A percentile compares a stretch with the other conserved stretches of the same genome.
phyloP scores from a whole-genome alignment of 2,888 invertebrate genomes.

The Mechanitis messenoides region DNA sequence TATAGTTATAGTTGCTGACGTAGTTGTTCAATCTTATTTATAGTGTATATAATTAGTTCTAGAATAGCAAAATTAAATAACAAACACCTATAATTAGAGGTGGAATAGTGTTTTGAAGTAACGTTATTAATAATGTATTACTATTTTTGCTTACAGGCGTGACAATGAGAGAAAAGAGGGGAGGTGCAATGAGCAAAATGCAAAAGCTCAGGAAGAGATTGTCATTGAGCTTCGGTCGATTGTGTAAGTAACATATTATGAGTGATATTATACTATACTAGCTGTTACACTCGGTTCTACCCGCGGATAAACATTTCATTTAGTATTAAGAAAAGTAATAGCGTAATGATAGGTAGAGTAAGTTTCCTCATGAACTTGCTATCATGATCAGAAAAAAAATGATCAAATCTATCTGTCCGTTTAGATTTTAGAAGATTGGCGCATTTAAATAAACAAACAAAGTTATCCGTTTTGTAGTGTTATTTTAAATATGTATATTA shows the following conservation, averaged over 20 bases:
- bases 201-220: constrained; percentile 96
- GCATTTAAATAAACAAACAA: no score
- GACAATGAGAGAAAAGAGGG: constrained; percentile 95
- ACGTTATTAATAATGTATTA: constrained; percentile 32
- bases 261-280: background rate
- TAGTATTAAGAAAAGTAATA: no score
- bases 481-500: no score
- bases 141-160: constrained; percentile 79
- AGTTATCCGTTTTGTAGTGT: no score
- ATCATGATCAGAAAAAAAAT: no score
- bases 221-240: constrained; percentile 96
- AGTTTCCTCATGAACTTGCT: no score
- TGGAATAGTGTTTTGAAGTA: constrained; percentile 5
- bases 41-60: background rate
- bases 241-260: constrained; percentile 84
- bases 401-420: no score
- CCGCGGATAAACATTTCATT: no score
- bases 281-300: no score
- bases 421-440: no score
- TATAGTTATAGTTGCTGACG: background rate
- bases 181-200: constrained; percentile 92
- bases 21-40: background rate
- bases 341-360: no score
- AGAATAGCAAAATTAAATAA: background rate
- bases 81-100: background rate